Conservation (phyloP, 53 echinoderm and acorn worm genomes). For the Paracentrotus lividus region DNA sequence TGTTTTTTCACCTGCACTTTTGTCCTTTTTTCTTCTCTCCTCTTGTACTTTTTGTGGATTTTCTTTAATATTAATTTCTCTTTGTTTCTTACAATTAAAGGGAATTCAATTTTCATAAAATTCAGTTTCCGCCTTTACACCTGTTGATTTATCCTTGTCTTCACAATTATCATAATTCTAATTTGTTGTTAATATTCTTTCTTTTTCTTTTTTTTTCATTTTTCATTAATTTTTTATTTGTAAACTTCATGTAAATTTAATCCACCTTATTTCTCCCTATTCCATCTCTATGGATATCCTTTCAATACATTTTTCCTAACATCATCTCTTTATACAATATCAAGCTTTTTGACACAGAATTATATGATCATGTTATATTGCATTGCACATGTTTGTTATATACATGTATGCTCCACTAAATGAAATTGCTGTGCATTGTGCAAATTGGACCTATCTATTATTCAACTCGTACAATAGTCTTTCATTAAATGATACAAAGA, state of each 20-base stretch:
- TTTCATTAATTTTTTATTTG: neutral
- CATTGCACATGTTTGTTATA: neutral
- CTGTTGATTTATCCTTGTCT: neutral
- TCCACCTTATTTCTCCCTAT: too few species aligned
- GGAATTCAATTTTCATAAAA: too few species aligned
- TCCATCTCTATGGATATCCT: too few species aligned
- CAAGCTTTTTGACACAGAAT: neutral
- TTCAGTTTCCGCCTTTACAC: too few species aligned
- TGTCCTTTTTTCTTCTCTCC: neutral
- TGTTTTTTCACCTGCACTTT: conserved; percentile 28
- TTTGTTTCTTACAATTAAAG: neutral
- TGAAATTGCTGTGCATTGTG: neutral
- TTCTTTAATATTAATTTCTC: neutral
- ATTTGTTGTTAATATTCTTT: neutral
- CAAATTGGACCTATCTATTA: neutral
- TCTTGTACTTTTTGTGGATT: neutral
- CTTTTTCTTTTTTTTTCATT: neutral
- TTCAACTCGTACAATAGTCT: neutral
- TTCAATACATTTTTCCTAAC: too few species aligned
- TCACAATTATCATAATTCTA: neutral
- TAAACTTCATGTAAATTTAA: too few species aligned
- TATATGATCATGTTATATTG: neutral
- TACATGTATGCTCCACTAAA: neutral
- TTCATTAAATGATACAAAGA: neutral
- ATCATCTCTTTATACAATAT: neutral